phyloP scores from a whole-genome alignment of 2,797 vertebrate species.

The Gobio occitaniae region DNA sequence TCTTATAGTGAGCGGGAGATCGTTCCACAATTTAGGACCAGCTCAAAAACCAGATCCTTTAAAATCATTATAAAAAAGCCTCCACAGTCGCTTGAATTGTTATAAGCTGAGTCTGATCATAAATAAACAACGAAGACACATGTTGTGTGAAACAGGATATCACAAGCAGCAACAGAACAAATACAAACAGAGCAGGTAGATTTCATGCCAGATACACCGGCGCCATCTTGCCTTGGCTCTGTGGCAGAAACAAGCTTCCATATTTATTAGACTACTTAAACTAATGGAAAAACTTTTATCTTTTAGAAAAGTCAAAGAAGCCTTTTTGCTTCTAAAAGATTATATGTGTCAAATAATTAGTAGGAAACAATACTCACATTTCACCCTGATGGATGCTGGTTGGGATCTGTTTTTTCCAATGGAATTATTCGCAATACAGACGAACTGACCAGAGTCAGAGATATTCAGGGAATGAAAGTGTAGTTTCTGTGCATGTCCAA shows the following conservation, averaged over 20 bases:
- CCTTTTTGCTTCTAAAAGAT: not conserved
- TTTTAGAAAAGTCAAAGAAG: not conserved
- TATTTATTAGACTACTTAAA: not conserved
- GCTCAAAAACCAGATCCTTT: too few species aligned
- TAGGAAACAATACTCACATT: slow-evolving; percentile 64
- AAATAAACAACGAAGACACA: too few species aligned
- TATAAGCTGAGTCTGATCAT: too few species aligned
- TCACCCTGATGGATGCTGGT: slow-evolving; percentile 59
- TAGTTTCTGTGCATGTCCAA: accelerated
- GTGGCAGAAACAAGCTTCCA: not conserved
- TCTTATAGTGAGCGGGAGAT: too few species aligned
- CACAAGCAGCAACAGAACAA: too few species aligned
- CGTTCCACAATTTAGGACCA: too few species aligned
- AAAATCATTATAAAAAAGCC: too few species aligned
- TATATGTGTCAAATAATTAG: not conserved
- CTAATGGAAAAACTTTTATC: not conserved
- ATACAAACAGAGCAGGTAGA: too few species aligned
- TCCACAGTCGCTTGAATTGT: too few species aligned
- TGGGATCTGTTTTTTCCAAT: slow-evolving; percentile 63
- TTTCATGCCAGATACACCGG: too few species aligned
- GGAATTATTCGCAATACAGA: slow-evolving; percentile 60
- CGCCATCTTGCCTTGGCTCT: too few species aligned
- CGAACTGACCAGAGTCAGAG: slow-evolving; percentile 66
- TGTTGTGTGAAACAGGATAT: too few species aligned
- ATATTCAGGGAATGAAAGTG: slow-evolving; percentile 24